Conservation (phyloP, 2,888 invertebrate genomes). For the Gastrophysa polygoni region DNA sequence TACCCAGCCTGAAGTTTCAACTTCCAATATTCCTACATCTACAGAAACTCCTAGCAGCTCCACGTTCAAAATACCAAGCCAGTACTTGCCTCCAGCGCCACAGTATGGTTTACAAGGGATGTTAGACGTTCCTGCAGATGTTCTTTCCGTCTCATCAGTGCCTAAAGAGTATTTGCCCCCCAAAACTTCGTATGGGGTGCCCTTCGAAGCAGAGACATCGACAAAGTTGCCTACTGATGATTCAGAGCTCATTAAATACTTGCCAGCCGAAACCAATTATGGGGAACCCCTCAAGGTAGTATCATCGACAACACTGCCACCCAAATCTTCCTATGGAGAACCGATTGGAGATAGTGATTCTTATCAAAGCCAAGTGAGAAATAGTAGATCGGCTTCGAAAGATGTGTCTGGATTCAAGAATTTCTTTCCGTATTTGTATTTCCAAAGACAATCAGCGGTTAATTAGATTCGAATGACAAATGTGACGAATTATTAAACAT, state of each 20-base stretch:
- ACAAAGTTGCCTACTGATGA: neutral
- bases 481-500: too few species aligned
- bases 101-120: neutral
- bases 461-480: neutral
- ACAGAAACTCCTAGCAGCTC: neutral
- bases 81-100: neutral
- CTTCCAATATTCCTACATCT: neutral
- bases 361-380: neutral
- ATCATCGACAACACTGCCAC: neutral
- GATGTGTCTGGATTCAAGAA: neutral
- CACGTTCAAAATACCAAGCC: neutral
- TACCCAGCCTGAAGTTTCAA: neutral
- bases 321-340: neutral
- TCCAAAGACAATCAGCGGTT: neutral
- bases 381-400: neutral
- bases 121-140: neutral
- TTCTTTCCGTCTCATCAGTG: neutral
- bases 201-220: neutral
- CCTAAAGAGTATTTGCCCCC: neutral
- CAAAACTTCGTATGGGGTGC: conserved; percentile 9
- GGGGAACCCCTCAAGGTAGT: neutral
- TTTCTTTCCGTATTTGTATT: neutral
- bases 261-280: conserved; percentile 4
- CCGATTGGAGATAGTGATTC: neutral
- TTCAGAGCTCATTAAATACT: neutral